phyloP scores from a whole-genome alignment of 2,888 invertebrate genomes.

The Drosophila nigricruria region DNA sequence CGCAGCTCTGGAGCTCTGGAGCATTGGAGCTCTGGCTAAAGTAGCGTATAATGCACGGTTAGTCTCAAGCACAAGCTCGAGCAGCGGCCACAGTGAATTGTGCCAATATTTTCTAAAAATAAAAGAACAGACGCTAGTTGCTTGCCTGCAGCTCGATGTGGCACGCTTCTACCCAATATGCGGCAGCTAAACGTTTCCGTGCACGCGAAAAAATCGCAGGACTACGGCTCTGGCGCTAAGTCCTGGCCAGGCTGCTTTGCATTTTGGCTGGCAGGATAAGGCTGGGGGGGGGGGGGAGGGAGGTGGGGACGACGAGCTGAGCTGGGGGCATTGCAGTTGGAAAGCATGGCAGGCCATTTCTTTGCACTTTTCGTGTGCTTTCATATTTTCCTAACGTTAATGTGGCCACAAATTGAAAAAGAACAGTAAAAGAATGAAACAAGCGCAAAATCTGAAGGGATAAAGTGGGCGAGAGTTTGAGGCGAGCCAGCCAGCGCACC shows the following conservation, averaged over 20 bases:
- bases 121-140: slow-evolving; percentile 68
- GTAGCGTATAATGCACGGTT: slow-evolving; percentile 65
- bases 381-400: slow-evolving; percentile 79
- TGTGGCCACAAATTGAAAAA: slow-evolving; percentile 80
- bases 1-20: slow-evolving; percentile 24
- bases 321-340: slow-evolving; percentile 46
- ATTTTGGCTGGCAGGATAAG: slow-evolving; percentile 22
- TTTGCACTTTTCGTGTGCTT: slow-evolving; percentile 75
- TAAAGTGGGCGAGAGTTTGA: slow-evolving; percentile 1
- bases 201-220: slow-evolving; percentile 69
- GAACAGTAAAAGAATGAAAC: slow-evolving; percentile 42
- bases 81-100: slow-evolving; percentile 38
- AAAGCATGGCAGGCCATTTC: slow-evolving; percentile 63
- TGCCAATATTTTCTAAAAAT: slow-evolving; percentile 79
- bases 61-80: slow-evolving; percentile 48
- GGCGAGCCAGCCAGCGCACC: slow-evolving; percentile 53
- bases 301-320: not conserved
- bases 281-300: too few relatives aligned
- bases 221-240: slow-evolving; percentile 17
- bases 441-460: slow-evolving; percentile 54
- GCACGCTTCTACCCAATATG: slow-evolving; percentile 64
- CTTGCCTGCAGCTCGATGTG: slow-evolving; percentile 38
- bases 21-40: slow-evolving; percentile 42
- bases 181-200: slow-evolving; percentile 78
- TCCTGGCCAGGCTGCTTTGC: slow-evolving; percentile 47